Base-by-base conservation (phyloP, 2,113 vertebrate genomes). In the Dicerorhinus sumatrensis region DNA sequence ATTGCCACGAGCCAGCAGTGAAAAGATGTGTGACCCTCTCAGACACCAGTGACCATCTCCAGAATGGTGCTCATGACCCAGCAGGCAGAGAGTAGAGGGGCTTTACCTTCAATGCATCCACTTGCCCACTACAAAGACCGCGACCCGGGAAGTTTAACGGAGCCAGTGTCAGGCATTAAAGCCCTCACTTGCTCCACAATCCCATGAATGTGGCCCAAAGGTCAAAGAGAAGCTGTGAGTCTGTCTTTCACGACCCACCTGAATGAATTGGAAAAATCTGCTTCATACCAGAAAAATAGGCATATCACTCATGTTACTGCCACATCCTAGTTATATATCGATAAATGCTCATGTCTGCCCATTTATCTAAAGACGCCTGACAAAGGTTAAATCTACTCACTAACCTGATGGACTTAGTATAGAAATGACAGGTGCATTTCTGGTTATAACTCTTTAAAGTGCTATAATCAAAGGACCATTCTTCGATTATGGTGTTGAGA, bases 211-310 rank as follows among this genome's bases (percentile, higher is more conserved):
- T 39, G 88, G 79, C 70, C 83, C 82, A 95, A 97, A 96, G 87
- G 98, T 98, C 97, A 98, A 92, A 97, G 96, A 97, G 81, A 98
- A 98, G 96, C 90, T 97, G 84, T 76, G 95, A 93, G 83, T 93
- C 91, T 97, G 90, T 97, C 95, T 98, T 98, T 98, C 97, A 98
- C 56, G 79, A 81, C 89, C 86, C 0, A 25, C 91, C 56, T 96
- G 94, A 97, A 97, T 97, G 96, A 96, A 97, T 97, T 98, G 98
- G 98, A 98, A 98, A 97, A 98, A 97, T 98, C 73, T 94, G 88
- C 95, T 97, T 97, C 97, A 65, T 42, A 69, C 70, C 96, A 97
- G 95, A 94, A 97, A 97, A 96, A 97, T n/a, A 97, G 88, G 88
- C 84, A 98, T 94, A 94, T 97, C 84, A 97, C 94, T 98, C 92